phyloP scores from a whole-genome alignment of 1,140 invertebrate species.

The Mercenaria mercenaria region DNA sequence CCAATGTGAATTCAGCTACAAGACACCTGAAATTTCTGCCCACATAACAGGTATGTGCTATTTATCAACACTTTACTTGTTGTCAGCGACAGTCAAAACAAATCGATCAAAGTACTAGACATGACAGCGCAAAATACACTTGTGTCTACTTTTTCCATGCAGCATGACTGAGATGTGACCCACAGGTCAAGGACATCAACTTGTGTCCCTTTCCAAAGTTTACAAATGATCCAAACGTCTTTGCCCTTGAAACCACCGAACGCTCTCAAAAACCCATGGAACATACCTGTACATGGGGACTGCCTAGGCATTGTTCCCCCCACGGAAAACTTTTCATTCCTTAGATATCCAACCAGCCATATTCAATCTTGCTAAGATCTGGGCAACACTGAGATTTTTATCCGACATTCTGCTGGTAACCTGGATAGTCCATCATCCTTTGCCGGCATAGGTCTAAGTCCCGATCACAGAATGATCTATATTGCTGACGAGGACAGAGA shows the following conservation, averaged over 20 bases:
- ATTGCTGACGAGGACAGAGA: background rate
- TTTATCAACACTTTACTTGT: background rate
- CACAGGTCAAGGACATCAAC: background rate
- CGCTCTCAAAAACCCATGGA: background rate
- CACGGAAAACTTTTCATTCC: background rate
- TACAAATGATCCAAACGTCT: background rate
- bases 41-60: background rate
- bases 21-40: no score
- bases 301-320: background rate
- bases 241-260: background rate
- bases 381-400: background rate
- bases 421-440: background rate
- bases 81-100: background rate
- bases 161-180: background rate
- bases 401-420: background rate
- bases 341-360: background rate
- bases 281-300: background rate
- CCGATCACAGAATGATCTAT: conserved; percentile 2
- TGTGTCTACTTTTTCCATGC: background rate
- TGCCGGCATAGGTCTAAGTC: background rate
- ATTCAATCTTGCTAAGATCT: background rate
- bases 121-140: background rate
- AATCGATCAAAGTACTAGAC: background rate
- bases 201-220: background rate
- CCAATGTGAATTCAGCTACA: no score